A percentile compares a stretch with the other conserved stretches of the same genome.
phyloP scores from a whole-genome alignment of 2,888 invertebrate genomes.

The Drosophila siamana region DNA sequence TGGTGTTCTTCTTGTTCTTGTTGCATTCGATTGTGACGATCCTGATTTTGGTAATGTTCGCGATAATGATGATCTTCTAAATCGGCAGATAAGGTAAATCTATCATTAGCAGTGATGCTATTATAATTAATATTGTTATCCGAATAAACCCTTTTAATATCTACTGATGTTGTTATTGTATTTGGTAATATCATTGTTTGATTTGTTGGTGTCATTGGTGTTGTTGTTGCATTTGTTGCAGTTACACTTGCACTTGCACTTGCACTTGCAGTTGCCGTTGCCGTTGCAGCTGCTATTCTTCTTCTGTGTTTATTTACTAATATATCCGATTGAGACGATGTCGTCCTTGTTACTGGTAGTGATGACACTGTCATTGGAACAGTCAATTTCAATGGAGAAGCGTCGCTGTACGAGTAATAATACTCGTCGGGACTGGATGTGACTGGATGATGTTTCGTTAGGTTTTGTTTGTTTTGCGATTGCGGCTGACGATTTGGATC shows the following conservation, averaged over 20 bases:
- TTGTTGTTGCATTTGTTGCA: constrained; percentile 25
- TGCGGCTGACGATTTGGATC: constrained; percentile 56
- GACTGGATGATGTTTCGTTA: constrained; percentile 21
- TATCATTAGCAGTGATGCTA: constrained; percentile 22
- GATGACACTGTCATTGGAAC: constrained; percentile 55
- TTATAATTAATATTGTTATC: constrained; percentile 78
- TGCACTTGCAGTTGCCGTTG: constrained; percentile 13
- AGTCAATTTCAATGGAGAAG: constrained; percentile 22
- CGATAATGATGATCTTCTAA: constrained; percentile 25
- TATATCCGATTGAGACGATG: constrained; percentile 63
- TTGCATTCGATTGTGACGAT: constrained; percentile 14
- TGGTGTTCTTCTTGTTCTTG: constrained; percentile 34
- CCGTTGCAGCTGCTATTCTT: too few species aligned
- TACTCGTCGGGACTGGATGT: constrained; percentile 9
- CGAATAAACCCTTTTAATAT: constrained; percentile 78
- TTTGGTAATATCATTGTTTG: constrained; percentile 66
- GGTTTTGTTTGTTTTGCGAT: constrained; percentile 35
- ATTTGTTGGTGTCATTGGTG: constrained; percentile 44
- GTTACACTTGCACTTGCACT: not conserved
- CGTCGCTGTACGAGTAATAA: constrained; percentile 27
- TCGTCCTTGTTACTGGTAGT: constrained; percentile 62
- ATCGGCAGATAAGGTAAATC: constrained; percentile 23
- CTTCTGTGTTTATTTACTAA: constrained; percentile 15
- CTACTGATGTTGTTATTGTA: constrained; percentile 66
- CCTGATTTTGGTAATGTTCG: constrained; percentile 12